Evolutionary conservation across 2,797 vertebrate genomes (phyloP).

Genomic region (Meriones psammophilus): DNA sequence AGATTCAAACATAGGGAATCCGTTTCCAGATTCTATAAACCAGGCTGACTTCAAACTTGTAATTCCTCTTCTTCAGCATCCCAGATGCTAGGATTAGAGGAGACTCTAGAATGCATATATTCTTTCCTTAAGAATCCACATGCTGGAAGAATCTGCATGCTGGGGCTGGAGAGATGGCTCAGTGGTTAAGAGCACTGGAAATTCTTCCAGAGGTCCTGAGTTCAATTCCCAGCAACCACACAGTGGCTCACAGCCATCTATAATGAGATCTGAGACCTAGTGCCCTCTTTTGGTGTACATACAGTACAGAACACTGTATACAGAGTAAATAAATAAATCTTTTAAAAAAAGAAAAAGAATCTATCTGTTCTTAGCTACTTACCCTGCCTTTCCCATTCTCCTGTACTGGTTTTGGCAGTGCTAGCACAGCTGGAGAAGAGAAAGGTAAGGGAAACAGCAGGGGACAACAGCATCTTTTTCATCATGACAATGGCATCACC

Average conservation of each 20-base stretch:
- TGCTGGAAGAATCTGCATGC: neutral
- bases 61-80: neutral
- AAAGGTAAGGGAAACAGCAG: neutral
- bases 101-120: neutral
- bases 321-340: too few species aligned
- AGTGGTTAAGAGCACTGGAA: too few species aligned
- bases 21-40: conserved; percentile 33
- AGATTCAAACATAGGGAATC: neutral
- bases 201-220: too few species aligned
- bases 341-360: too few species aligned
- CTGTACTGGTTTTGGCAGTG: neutral
- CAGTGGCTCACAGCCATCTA: too few species aligned
- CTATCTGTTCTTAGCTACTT: neutral
- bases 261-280: too few species aligned
- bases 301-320: too few species aligned
- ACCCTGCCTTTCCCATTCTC: neutral
- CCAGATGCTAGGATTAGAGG: neutral
- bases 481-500: neutral
- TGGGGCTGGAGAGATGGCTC: too few species aligned
- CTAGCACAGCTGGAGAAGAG: neutral
- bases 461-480: neutral
- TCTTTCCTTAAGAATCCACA: neutral
- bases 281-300: too few species aligned
- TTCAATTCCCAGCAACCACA: too few species aligned
- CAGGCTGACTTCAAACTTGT: neutral